Evolutionary conservation across 2,113 vertebrate species (phyloP).

Genomic region (Puffinus mauretanicus): DNA sequence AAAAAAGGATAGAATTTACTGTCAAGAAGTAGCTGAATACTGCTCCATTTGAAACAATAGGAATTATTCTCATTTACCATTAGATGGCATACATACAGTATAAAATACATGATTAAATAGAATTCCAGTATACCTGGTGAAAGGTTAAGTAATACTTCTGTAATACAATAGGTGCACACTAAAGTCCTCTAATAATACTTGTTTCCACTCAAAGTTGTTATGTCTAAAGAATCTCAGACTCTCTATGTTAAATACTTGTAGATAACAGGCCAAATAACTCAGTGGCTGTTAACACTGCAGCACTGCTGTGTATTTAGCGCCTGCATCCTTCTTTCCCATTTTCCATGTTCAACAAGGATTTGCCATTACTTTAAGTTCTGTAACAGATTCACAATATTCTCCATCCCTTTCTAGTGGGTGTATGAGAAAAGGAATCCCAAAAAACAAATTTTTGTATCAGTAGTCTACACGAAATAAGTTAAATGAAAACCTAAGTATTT

Average conservation of each 20-base stretch:
- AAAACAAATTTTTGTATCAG: not conserved
- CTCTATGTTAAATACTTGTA: not conserved
- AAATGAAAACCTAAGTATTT: not conserved
- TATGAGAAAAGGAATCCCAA: not conserved
- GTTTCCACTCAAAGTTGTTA: conserved; percentile 12
- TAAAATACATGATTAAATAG: conserved; percentile 29
- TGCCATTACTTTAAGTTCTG: not conserved
- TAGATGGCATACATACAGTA: conserved; percentile 71
- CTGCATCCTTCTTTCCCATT: not conserved
- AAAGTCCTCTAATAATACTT: not conserved
- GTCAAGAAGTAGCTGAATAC: not conserved
- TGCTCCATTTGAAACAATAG: conserved; percentile 2
- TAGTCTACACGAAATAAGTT: not conserved
- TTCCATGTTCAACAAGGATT: not conserved
- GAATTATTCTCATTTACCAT: conserved; percentile 61
- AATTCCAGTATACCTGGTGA: conserved; percentile 7
- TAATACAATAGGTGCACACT: not conserved
- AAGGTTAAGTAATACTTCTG: conserved; percentile 44
- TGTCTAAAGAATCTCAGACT: not conserved
- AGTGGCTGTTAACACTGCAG: not conserved
- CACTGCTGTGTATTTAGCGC: not conserved
- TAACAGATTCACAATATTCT: not conserved
- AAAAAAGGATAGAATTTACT: not conserved
- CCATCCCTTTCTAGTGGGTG: not conserved
- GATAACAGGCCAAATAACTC: not conserved